Base-by-base conservation (phyloP, 2,888 invertebrate genomes). In the Lysandra bellargus region DNA sequence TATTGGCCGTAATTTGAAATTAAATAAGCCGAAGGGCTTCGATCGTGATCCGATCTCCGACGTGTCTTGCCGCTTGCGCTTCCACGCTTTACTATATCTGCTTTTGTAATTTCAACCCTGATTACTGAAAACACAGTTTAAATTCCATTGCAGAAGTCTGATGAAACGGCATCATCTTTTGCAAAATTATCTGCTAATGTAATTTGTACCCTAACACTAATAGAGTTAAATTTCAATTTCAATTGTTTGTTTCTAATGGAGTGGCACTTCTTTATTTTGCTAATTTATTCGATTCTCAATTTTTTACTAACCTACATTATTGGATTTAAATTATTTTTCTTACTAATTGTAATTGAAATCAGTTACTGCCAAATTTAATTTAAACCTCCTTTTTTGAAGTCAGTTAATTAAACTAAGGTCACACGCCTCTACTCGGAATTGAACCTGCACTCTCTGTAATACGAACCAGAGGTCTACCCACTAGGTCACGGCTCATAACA, bases 21-120 rank as follows among this genome's bases (percentile, higher is more conserved):
- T 49, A 76, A 76, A 53, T 76, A 53, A 76, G 76, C 76, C 76
- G 76, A 53, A 75, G 81, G 82, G 82, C 81, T 81, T 81, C 80
- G 81, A 82, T 83, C 83, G 82, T 82, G 83, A 83, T 83, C 78
- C 75, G 81, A 81, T 82, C 80, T 79, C 61, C 79, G 72, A 80
- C 75, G 81, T 69, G 69, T 37, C 33, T 69, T 30, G 30, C 83
- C 75, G 49, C 53, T 53, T 14, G 53, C 76, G 76, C 76, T 33
- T 76, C 76, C 57, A 76, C 53, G 33, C 17, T 75, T 44, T 49
- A 12, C 1, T 1, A 1, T 1, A 17, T 33, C 6, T 30, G 76
- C 33, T 76, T 57, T 57, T 57, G 17, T 57, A 82, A 79, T 80
- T 49, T 72, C 61, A 30, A 64, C 82, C 77, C 74, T 80, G 80